These are phyloP conservation scores for Helicoverpa armigera DNA, from an alignment of 1,140 invertebrate genomes.

Conservation along the genomic window DNA sequence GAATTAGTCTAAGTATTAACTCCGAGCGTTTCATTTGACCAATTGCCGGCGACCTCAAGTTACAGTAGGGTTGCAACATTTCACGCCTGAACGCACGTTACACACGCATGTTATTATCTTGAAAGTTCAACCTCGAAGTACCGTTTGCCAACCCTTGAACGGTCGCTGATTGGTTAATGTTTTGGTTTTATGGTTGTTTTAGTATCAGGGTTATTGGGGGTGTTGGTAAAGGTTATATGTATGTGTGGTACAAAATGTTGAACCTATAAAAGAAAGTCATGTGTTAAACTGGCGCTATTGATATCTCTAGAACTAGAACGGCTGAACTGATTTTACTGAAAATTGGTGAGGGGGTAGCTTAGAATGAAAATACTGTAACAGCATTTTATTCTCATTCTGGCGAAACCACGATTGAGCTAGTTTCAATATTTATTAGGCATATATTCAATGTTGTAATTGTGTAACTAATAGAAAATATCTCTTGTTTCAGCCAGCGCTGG, in stretches of 20 bases:
- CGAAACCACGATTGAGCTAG: no score
- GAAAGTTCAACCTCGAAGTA: conserved; percentile 60
- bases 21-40: not conserved
- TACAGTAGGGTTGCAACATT: conserved; percentile 63
- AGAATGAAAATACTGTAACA: no score
- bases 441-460: no score
- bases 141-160: conserved; percentile 31
- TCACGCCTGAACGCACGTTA: conserved; percentile 63
- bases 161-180: conserved; percentile 10
- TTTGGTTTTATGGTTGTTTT: not conserved
- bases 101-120: conserved; percentile 57
- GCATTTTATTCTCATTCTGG: no score
- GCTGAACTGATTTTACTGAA: no score
- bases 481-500: conserved; percentile 81
- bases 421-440: no score
- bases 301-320: no score
- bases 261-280: no score
- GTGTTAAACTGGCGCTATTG: no score
- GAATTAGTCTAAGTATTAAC: conserved; percentile 26
- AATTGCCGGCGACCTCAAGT: conserved; percentile 59
- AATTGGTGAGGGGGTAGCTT: no score
- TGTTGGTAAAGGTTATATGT: not conserved
- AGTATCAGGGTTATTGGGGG: not conserved
- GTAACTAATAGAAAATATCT: conserved; percentile 8
- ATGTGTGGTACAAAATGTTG: no score